Percentiles rank a stretch among this genome's conserved stretches.
phyloP scores from a whole-genome alignment of 2,113 vertebrate genomes.

The Hippocampus zosterae region DNA sequence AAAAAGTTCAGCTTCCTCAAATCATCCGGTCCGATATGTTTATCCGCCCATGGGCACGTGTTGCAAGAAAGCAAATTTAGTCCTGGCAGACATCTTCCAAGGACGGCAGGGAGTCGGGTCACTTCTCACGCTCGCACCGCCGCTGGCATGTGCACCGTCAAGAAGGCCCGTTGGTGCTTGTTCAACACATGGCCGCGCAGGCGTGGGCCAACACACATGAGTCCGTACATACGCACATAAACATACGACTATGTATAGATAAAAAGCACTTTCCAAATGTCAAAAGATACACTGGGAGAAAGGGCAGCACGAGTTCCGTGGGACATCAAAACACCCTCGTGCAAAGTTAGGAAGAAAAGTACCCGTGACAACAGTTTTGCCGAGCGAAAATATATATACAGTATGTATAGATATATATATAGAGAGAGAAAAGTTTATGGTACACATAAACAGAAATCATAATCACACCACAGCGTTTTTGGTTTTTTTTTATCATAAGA shows the following conservation, averaged over 20 bases:
- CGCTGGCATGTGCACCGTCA: conserved; percentile 8
- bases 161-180: background rate
- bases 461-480: background rate
- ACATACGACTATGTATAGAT: background rate
- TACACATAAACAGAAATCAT: background rate
- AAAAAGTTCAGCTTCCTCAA: background rate
- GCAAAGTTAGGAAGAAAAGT: background rate
- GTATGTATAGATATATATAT: too few relatives aligned
- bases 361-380: background rate
- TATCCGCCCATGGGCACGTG: background rate
- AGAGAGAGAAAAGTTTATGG: background rate
- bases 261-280: background rate
- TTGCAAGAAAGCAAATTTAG: conserved; percentile 12
- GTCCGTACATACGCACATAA: background rate
- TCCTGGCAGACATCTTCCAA: background rate
- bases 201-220: background rate
- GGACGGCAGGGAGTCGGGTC: conserved; percentile 13
- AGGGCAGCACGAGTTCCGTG: background rate
- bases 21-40: background rate
- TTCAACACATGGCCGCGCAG: conserved; percentile 9
- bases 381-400: too few relatives aligned
- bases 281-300: background rate
- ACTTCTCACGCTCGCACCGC: conserved; percentile 14
- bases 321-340: background rate
- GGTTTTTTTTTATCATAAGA: conserved; percentile 15